Evolutionary conservation across 2,113 vertebrate species (phyloP).

Genomic region (Hiodon alosoides): DNA sequence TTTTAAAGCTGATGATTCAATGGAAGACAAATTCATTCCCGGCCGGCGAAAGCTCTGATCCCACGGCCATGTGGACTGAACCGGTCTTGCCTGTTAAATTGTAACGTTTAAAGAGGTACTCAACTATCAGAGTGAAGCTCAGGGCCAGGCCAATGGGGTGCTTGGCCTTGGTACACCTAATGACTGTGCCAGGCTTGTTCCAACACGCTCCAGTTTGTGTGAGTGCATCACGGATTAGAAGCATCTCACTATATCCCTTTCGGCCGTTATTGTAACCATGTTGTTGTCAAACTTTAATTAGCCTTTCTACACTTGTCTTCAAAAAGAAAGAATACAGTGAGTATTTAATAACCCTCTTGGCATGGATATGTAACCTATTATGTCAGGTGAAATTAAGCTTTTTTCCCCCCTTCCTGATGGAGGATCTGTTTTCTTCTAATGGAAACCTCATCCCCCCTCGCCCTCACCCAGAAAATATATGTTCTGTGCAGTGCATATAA

Average conservation of each 20-base stretch:
- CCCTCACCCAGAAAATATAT: neutral
- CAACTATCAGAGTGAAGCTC: neutral
- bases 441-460: neutral
- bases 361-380: conserved; percentile 2
- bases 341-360: neutral
- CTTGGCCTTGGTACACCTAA: neutral
- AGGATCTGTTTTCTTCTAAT: no score
- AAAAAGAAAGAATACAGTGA: neutral
- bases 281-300: neutral
- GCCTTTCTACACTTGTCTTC: neutral
- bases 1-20: neutral
- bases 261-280: neutral
- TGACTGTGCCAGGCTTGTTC: neutral
- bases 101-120: neutral
- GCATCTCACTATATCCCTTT: conserved; percentile 6
- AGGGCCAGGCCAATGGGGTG: neutral
- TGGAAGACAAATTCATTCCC: no score
- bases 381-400: neutral
- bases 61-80: neutral
- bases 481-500: neutral
- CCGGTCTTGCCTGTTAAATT: neutral
- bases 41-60: neutral
- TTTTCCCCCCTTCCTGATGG: neutral
- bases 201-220: neutral
- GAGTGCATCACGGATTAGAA: neutral